Evolutionary conservation across 2,888 invertebrate genomes (phyloP).

Genomic region (Ligdia adustata): DNA sequence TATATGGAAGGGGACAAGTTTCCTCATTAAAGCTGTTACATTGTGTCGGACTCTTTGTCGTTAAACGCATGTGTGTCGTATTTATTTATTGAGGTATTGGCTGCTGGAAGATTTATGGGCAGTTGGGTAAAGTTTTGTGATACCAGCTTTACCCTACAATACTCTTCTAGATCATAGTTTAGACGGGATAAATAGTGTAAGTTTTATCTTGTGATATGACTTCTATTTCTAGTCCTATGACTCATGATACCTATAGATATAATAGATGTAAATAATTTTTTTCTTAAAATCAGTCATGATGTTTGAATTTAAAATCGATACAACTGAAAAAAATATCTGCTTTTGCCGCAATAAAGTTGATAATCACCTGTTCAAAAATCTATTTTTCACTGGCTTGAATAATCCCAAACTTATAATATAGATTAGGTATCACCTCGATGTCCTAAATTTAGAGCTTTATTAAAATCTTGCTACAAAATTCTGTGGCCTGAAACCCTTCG

Average conservation of each 20-base stretch:
- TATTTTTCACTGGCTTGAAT: too few species aligned
- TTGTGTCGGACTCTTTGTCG: slow-evolving; percentile 19
- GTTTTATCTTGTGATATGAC: slow-evolving; percentile 5
- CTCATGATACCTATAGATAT: too few species aligned
- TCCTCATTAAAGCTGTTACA: slow-evolving; percentile 17
- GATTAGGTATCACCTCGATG: not conserved
- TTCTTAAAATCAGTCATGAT: too few species aligned
- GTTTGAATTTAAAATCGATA: too few species aligned
- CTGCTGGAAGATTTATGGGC: slow-evolving; percentile 3
- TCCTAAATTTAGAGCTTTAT: slow-evolving; percentile 7
- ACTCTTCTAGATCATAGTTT: too few species aligned
- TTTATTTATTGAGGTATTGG: slow-evolving; percentile 19
- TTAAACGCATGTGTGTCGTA: slow-evolving; percentile 18
- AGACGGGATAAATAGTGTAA: slow-evolving; percentile 2
- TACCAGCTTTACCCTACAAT: too few species aligned
- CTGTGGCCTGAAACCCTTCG: slow-evolving; percentile 14
- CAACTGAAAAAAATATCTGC: too few species aligned
- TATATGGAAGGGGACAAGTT: slow-evolving; percentile 14
- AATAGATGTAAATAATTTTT: too few species aligned
- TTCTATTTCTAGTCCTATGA: too few species aligned
- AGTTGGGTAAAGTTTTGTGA: slow-evolving; percentile 7
- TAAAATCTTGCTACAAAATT: slow-evolving; percentile 10
- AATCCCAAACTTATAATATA: too few species aligned
- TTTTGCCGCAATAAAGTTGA: too few species aligned
- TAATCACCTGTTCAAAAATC: too few species aligned